Evolutionary conservation across 1,140 invertebrate genomes (phyloP).

Genomic region (Samia ricini): DNA sequence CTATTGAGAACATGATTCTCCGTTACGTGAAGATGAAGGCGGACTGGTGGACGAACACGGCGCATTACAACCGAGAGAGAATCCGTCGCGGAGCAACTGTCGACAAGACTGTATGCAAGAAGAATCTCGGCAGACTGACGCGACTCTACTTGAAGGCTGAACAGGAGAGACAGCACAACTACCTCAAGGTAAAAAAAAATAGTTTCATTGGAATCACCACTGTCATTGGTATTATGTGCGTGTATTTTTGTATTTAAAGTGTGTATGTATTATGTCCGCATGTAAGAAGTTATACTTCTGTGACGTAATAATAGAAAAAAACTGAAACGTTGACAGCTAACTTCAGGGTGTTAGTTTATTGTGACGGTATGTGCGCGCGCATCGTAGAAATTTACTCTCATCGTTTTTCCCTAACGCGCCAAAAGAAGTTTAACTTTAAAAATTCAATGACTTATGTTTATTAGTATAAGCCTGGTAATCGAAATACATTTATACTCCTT

Average conservation of each 20-base stretch:
- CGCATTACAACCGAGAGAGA: slow-evolving; percentile 99
- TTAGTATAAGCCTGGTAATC: no score
- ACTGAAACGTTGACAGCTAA: no score
- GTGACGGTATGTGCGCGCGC: no score
- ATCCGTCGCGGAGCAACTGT: slow-evolving; percentile 96
- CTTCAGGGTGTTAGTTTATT: no score
- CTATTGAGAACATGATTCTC: slow-evolving; percentile 99
- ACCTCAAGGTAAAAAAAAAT: slow-evolving; percentile 85
- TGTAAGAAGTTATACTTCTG: no score
- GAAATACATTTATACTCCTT: no score
- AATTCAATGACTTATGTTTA: no score
- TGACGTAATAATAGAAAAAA: no score
- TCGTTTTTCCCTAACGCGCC: no score
- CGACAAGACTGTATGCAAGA: slow-evolving; percentile 99
- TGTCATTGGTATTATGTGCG: not conserved
- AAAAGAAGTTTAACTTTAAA: no score
- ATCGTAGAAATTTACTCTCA: no score
- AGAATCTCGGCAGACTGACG: slow-evolving; percentile 98
- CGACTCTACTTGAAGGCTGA: slow-evolving; percentile 98
- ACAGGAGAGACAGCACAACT: slow-evolving; percentile 99
- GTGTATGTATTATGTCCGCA: no score
- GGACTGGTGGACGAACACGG: slow-evolving; percentile 99
- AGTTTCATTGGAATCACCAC: not conserved
- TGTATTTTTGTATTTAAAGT: not conserved
- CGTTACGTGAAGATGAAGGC: slow-evolving; percentile 99